phyloP scores from a whole-genome alignment of 2,888 invertebrate species.

The Linnaemya vulpina region DNA sequence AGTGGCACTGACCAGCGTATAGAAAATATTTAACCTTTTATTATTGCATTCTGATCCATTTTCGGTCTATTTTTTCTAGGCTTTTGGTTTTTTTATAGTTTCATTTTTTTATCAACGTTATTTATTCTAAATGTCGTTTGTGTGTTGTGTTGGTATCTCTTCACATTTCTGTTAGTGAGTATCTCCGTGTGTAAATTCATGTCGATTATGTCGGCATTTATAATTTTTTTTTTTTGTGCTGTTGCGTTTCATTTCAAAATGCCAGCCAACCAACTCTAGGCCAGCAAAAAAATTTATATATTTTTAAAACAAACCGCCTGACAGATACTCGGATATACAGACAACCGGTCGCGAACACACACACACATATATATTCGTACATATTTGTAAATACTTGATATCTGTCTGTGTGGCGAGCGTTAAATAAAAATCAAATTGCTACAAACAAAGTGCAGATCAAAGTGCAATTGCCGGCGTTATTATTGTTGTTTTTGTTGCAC shows the following conservation, averaged over 20 bases:
- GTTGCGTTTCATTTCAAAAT: slow-evolving; percentile 51
- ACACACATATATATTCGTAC: slow-evolving; percentile 1
- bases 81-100: slow-evolving; percentile 45
- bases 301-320: slow-evolving; percentile 40
- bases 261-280: slow-evolving; percentile 48
- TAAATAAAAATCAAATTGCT: slow-evolving; percentile 71
- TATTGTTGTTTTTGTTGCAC: slow-evolving; percentile 2
- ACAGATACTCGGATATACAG: slow-evolving; percentile 13
- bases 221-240: slow-evolving; percentile 61
- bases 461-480: slow-evolving; percentile 68
- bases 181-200: slow-evolving; percentile 36
- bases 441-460: slow-evolving; percentile 71
- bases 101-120: slow-evolving; percentile 32
- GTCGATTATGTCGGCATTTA: slow-evolving; percentile 66
- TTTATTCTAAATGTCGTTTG: slow-evolving; percentile 35
- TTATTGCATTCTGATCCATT: background rate
- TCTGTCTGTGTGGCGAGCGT: slow-evolving; percentile 68
- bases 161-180: slow-evolving; percentile 29
- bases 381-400: slow-evolving; percentile 33
- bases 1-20: slow-evolving; percentile 29
- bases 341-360: background rate
- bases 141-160: slow-evolving; percentile 46
- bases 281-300: slow-evolving; percentile 29
- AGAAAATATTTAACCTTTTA: slow-evolving; percentile 12
- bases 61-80: slow-evolving; percentile 35